A percentile compares a stretch with the other conserved stretches of the same genome.
These are phyloP conservation scores for Amphiprion percula DNA, from an alignment of 2,113 vertebrate genomes.

Conservation along the genomic window DNA sequence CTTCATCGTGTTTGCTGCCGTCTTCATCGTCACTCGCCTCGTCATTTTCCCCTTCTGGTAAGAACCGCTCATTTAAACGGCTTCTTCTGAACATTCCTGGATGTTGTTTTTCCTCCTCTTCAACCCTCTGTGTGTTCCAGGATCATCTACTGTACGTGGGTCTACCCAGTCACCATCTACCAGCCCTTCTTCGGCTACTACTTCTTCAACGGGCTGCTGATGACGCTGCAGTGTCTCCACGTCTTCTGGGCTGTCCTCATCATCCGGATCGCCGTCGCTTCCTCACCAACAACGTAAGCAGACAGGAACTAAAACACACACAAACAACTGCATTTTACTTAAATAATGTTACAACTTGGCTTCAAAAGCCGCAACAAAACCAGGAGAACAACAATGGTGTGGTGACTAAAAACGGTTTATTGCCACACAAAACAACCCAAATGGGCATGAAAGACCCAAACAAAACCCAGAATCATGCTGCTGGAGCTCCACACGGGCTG, in stretches of 20 bases:
- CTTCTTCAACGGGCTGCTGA: slow-evolving; percentile 95
- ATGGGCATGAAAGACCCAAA: too few relatives aligned
- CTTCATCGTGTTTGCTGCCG: slow-evolving; percentile 92
- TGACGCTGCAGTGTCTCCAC: slow-evolving; percentile 91
- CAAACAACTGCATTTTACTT: too few relatives aligned
- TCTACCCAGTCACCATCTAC: slow-evolving; percentile 92
- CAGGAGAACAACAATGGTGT: too few relatives aligned
- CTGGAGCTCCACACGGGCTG: too few relatives aligned
- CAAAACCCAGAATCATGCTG: too few relatives aligned
- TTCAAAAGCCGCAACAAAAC: too few relatives aligned
- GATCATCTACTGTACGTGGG: slow-evolving; percentile 93
- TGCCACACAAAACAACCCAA: too few relatives aligned
- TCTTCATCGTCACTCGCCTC: slow-evolving; percentile 94
- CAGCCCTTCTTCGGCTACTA: slow-evolving; percentile 95
- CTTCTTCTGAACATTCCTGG: background rate
- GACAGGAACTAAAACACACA: slow-evolving; percentile 7
- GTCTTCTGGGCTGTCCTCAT: slow-evolving; percentile 96
- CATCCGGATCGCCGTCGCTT: slow-evolving; percentile 94
- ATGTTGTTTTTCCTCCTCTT: background rate
- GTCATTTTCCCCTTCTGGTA: slow-evolving; percentile 96
- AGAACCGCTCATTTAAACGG: slow-evolving; percentile 32
- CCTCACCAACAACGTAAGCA: slow-evolving; percentile 91
- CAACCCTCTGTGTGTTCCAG: slow-evolving; percentile 72
- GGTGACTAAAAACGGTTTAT: too few relatives aligned
- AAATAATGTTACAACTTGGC: too few relatives aligned